Evolutionary conservation across 2,797 vertebrate genomes (phyloP), one percentile per base, ranked within the genome.

Genomic region (Poeciliopsis paucimaculata): DNA sequence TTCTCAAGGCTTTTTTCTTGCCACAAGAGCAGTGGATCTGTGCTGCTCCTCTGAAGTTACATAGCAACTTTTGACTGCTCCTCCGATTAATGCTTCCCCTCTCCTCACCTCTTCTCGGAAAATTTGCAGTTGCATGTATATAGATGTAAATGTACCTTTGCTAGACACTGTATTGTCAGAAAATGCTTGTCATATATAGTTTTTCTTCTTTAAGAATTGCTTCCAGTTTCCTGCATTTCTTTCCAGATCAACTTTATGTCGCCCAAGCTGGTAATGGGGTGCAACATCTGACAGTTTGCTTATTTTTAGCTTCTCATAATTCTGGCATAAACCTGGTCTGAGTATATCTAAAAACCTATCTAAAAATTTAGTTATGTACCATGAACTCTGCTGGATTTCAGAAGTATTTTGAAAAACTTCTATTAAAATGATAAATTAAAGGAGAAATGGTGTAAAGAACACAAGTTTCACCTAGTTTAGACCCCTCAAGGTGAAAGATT

Each of bases 391-490:
- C 23, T 45, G 12, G 9, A 71, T 45, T 43, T 31, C 23, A 12
- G 34, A 66, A 39, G 41, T 68, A 68, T 26, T 10, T 68, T 26
- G 16, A 16, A 34, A 15, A 41, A 5, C 4, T 28, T 71, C 6
- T 71, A 43, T 71, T 6, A 71, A 71, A 45, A 28, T 41, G 45
- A 71, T 13, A 2, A 2, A 45, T 71, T 71, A 71, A 28, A 43
- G 66, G 23, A 26, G 41, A 71, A 45, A 71, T 43, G 23, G 68
- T 28, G 12, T 45, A 71, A 71, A 71, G 41, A 71, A 28, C 13
- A 45, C 26, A 45, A 7, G 41, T 77, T 76, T 82, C 20, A 86
- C 73, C 26, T 16, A 43, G 26, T 13, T 34, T 13, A 57, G 4
- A 39, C 36, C 11, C 28, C 49, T 72, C 57, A 34, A 73, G 45